A percentile compares a stretch with the other conserved stretches of the same genome.
phyloP scores from a whole-genome alignment of 2,113 vertebrate genomes.

The Aplodontia rufa region DNA sequence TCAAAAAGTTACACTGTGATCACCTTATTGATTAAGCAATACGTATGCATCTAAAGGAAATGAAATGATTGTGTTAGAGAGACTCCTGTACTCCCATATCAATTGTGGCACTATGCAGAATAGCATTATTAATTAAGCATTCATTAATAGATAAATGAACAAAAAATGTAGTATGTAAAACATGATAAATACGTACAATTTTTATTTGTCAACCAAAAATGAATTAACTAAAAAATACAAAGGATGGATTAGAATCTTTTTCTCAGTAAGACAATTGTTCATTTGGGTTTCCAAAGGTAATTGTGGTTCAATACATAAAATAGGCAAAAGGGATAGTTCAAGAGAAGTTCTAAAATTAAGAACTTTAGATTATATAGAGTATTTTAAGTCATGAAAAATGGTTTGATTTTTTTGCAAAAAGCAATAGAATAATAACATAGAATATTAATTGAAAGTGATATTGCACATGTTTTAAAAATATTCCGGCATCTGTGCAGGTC shows the following conservation, averaged over 20 bases:
- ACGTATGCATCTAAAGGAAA: neutral
- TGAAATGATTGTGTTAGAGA: neutral
- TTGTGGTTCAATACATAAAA: neutral
- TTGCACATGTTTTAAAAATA: neutral
- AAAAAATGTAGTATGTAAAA: neutral
- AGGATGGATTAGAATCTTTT: constrained; percentile 2
- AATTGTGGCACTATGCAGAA: neutral
- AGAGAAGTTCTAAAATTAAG: neutral
- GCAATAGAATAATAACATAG: neutral
- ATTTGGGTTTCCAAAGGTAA: neutral
- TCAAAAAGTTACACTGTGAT: neutral
- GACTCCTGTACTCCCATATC: neutral
- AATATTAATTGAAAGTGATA: neutral
- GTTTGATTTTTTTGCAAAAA: neutral
- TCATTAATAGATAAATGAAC: neutral
- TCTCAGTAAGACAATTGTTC: neutral
- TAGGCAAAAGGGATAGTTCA: neutral
- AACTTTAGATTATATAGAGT: neutral
- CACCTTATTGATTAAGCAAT: neutral
- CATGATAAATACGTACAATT: neutral
- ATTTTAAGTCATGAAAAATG: neutral
- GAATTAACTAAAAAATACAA: neutral
- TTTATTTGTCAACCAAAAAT: neutral
- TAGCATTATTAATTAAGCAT: neutral
- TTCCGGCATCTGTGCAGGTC: neutral